A percentile compares a stretch with the other conserved stretches of the same genome.
Conservation (phyloP, 2,888 invertebrate species). For the Synanthedon tipuliformis region DNA sequence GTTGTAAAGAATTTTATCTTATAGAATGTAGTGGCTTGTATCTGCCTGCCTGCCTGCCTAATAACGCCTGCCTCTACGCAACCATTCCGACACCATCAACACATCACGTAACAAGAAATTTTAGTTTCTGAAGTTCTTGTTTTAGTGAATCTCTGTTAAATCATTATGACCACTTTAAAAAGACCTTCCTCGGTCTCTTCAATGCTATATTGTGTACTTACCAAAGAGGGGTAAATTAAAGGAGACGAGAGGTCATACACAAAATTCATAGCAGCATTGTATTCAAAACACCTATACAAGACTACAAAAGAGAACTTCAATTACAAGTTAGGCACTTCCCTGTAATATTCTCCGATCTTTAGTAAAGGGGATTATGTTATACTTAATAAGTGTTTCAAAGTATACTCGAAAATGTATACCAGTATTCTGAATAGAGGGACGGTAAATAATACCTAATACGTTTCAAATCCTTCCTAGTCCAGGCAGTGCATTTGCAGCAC, state of each 20-base stretch:
- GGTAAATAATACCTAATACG: too few relatives aligned
- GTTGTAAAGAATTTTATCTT: too few relatives aligned
- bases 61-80: too few relatives aligned
- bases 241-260: neutral
- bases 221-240: neutral
- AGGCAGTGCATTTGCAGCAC: neutral
- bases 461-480: too few relatives aligned
- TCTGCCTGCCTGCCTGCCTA: too few relatives aligned
- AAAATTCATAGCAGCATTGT: neutral
- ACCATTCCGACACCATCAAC: too few relatives aligned
- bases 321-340: conserved; percentile 2
- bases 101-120: too few relatives aligned
- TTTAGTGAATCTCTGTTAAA: neutral
- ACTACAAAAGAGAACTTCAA: conserved; percentile 1
- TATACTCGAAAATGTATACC: too few relatives aligned
- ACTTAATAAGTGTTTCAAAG: too few relatives aligned
- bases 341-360: neutral
- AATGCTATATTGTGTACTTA: neutral
- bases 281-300: conserved; percentile 3
- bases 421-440: too few relatives aligned
- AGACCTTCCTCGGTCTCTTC: neutral
- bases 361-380: neutral
- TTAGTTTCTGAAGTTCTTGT: too few relatives aligned
- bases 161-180: neutral
- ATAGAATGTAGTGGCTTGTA: too few relatives aligned